Base-by-base conservation (phyloP, 1,140 invertebrate genomes). In the Drosophila setifemur region DNA sequence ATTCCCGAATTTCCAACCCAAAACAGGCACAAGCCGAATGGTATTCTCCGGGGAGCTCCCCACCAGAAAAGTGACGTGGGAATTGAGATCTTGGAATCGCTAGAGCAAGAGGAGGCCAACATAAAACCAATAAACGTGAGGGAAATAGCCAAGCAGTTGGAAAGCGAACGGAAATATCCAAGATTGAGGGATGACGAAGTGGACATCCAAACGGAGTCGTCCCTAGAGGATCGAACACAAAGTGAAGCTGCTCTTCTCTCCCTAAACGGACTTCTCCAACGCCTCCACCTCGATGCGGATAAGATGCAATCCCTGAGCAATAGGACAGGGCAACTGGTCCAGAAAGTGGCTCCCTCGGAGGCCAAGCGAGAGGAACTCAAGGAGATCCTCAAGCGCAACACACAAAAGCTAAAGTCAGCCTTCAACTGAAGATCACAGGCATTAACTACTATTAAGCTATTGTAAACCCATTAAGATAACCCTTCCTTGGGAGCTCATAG, bases 311-410 rank as follows among this genome's bases (percentile, higher is more conserved):
- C 40, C 0, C 19, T 89, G 6, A 50, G 60, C 40, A 25, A 52
- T 18, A 73, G 63, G 47, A 85, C 87, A 2, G 81, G 77, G 26
- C 69, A 89, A 9, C 33, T 89, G 4, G 39, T 89, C 18, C 71
- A 74, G 19, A 52, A 31, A 2, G 18, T 89, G 16, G 31, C 71
- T 0, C 64, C 75, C 0, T 60, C 57, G 4, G 83, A 83, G 43
- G 43, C 69, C 29, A 73, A 23, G 9, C 55, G 69, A 1, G 49
- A 61, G 4, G 81, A 87, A 6, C 37, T 89, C 1, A 66, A 55
- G n/a, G 60, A 74, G 4, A 43, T 72, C 1, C n/a, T 89, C 9
- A 89, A 69, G 31, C 78, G 75, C 0, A 73, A 89, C 12, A 87
- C 81, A 7, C 33, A 87, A 12, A 73, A 79, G 45, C 42, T 89